Evolutionary conservation across 2,888 invertebrate species (phyloP), one percentile per base, ranked within the genome.

Genomic region (Platycnemis pennipes): DNA sequence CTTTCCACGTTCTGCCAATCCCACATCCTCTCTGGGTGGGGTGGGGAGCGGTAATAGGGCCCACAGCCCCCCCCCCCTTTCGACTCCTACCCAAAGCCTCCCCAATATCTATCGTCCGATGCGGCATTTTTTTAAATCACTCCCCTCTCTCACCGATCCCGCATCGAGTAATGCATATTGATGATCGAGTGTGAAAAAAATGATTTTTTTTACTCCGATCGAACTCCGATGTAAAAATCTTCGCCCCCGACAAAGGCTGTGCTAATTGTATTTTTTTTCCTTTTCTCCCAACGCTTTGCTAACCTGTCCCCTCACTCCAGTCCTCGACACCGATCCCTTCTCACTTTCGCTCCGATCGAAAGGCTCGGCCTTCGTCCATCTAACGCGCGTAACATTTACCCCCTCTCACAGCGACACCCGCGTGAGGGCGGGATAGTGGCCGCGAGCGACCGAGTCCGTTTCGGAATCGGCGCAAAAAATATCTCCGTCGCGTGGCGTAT

Each of bases 221-320:
- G 37, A 63, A 77, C 77, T n/a, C n/a, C n/a, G 16, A 77, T 77
- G 77, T 37, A 77, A 77, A 77, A 77, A 37, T 77, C 77, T 37
- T 77, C 63, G 26, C n/a, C 63, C 19, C 37, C 5, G 31, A 1
- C 16, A 26, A 37, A 8, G 77, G 26, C 22, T 22, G 63, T 63
- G 63, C 77, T 77, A 37, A 77, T 77, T 13, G 77, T 77, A 5
- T 77, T 37, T 77, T 77, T 37, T 37, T 77, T 37, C 31, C 37
- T 13, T 26, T 11, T 13, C 77, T 53, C 42, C 7, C 31, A 49
- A 31, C 26, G 49, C 49, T 49, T 46, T 31, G n/a, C n/a, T n/a
- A n/a, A n/a, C 87, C 44, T 45, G 26, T 46, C 37, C 42, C 26
- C 11, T 37, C 89, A 13, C 22, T 26, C 63, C 42, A 19, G 7